Percentiles rank a stretch among this genome's conserved stretches.
Conservation (phyloP, 1,140 invertebrate species). For the Drosophila punjabiensis region DNA sequence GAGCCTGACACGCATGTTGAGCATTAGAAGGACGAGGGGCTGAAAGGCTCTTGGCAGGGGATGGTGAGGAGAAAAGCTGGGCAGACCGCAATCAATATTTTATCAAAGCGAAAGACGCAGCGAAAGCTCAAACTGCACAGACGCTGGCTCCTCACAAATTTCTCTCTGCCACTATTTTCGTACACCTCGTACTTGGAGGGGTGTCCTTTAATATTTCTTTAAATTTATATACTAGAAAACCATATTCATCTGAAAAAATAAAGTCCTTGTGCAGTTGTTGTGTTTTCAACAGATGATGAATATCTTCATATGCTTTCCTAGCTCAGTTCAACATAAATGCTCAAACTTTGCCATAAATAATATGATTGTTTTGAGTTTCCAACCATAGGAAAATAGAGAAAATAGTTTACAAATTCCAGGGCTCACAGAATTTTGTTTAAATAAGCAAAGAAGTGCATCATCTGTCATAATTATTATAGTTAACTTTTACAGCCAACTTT, state of each 20-base stretch:
- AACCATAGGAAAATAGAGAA: background rate
- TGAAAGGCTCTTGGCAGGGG: background rate
- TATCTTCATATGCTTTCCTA: background rate
- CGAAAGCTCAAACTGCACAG: constrained; percentile 47
- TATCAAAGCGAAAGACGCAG: constrained; percentile 66
- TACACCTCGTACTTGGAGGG: background rate
- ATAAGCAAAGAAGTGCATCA: background rate
- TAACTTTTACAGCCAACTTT: background rate
- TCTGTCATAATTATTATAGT: background rate
- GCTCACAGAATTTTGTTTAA: background rate
- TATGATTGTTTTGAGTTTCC: background rate
- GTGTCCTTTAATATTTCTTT: constrained; percentile 1
- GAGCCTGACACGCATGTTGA: constrained; percentile 70
- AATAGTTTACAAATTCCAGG: background rate
- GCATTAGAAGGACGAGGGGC: constrained; percentile 47
- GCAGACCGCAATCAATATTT: constrained; percentile 79
- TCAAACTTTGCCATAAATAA: background rate
- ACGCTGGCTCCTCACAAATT: constrained; percentile 39
- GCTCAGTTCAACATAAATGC: background rate
- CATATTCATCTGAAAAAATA: background rate
- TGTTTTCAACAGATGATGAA: background rate
- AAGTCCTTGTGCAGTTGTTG: background rate
- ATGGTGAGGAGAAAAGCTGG: constrained; percentile 9
- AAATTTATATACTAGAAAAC: background rate
- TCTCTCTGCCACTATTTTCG: constrained; percentile 24